Percentiles rank a stretch among this genome's conserved stretches.
These are phyloP conservation scores for Epizoanthus illoricatus DNA, from an alignment of 92 coral and sea anemone species.

Conservation along the genomic window DNA sequence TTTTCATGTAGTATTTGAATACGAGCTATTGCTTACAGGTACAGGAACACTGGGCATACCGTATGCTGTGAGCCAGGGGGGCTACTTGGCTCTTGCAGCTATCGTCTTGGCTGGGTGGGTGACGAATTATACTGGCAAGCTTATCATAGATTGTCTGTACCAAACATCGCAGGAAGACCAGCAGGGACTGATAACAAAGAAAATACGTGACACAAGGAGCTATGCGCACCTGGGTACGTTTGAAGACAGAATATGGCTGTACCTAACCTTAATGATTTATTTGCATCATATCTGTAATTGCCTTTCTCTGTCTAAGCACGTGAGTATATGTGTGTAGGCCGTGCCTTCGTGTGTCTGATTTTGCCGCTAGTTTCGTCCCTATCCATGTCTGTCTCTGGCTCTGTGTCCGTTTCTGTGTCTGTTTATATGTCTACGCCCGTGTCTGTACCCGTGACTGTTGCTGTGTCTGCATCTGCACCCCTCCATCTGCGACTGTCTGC, in stretches of 20 bases:
- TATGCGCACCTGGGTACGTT: constrained; percentile 88
- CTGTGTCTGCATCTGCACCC: no score
- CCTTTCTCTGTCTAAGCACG: background rate
- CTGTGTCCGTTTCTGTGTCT: no score
- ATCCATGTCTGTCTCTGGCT: background rate
- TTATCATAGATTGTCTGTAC: constrained; percentile 90
- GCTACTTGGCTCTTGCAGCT: constrained; percentile 85
- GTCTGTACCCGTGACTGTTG: no score
- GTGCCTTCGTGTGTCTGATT: no score
- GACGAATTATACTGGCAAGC: constrained; percentile 97
- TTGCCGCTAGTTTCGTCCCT: background rate
- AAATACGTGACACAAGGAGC: constrained; percentile 74
- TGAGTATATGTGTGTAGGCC: no score
- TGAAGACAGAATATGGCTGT: background rate
- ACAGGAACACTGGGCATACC: constrained; percentile 98
- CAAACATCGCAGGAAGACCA: constrained; percentile 57
- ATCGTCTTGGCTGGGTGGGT: constrained; percentile 76
- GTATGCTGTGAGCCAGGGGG: constrained; percentile 95
- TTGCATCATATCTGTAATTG: background rate
- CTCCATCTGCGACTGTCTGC: no score
- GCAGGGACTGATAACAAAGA: constrained; percentile 50
- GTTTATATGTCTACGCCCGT: background rate
- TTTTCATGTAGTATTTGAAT: constrained; percentile 53
- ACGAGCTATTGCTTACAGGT: constrained; percentile 41
- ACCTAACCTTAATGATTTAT: background rate